phyloP scores from a whole-genome alignment of 2,797 vertebrate species.

The Enteromius paludinosus region DNA sequence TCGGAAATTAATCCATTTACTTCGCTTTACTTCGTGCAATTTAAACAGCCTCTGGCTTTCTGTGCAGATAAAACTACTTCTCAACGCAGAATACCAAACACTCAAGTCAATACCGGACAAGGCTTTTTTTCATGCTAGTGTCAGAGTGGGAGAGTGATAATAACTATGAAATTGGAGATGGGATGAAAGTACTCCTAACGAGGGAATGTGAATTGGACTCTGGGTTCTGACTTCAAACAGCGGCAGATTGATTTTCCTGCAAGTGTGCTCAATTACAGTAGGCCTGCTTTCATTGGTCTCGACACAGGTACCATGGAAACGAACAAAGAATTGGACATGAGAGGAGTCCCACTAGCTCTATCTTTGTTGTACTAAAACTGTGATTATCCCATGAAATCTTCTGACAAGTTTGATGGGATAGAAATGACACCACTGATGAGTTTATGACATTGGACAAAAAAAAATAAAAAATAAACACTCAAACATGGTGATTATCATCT shows the following conservation, averaged over 20 bases:
- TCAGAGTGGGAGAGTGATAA: constrained; percentile 31
- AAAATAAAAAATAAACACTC: too few relatives aligned
- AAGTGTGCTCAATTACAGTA: constrained; percentile 46
- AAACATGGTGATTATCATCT: too few relatives aligned
- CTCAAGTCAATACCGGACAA: constrained; percentile 9
- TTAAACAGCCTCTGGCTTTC: constrained; percentile 3
- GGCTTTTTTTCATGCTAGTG: neutral
- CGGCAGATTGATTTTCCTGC: constrained; percentile 43
- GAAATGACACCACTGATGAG: neutral
- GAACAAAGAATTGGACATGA: constrained; percentile 26
- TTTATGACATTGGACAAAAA: too few relatives aligned
- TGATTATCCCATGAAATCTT: constrained; percentile 21
- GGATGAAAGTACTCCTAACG: constrained; percentile 51
- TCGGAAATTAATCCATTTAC: neutral
- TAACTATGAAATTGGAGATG: constrained; percentile 43
- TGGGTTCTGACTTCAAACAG: constrained; percentile 48
- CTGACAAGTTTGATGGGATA: neutral
- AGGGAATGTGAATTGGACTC: constrained; percentile 30
- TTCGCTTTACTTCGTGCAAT: neutral
- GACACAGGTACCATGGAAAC: constrained; percentile 45
- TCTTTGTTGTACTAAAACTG: constrained; percentile 16
- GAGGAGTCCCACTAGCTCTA: constrained; percentile 8
- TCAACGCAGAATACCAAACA: constrained; percentile 26
- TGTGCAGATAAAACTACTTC: constrained; percentile 10
- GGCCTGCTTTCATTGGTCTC: constrained; percentile 25